These are phyloP conservation scores for Coleophora deauratella DNA, from an alignment of 2,888 invertebrate genomes.

Conservation along the genomic window DNA sequence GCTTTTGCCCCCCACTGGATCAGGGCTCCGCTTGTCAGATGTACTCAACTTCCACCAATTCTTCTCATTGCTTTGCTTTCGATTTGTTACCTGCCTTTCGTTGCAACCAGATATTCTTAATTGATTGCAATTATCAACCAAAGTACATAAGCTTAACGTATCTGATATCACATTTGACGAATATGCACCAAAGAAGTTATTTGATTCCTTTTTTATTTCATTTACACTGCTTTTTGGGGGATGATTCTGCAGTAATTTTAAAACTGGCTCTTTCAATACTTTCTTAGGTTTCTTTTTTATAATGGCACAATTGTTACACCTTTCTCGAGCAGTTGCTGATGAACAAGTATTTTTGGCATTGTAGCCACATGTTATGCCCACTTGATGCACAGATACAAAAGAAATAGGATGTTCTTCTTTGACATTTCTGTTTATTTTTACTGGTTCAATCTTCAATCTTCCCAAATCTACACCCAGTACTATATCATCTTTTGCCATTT, in stretches of 20 bases:
- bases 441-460: constrained; percentile 72
- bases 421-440: constrained; percentile 32
- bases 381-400: constrained; percentile 17
- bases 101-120: constrained; percentile 43
- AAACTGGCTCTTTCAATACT: constrained; percentile 72
- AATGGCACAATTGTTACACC: constrained; percentile 33
- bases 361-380: constrained; percentile 23
- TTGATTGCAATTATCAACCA: constrained; percentile 61
- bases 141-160: constrained; percentile 46
- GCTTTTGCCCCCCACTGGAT: constrained; percentile 32
- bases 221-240: constrained; percentile 20
- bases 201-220: constrained; percentile 16
- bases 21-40: constrained; percentile 27
- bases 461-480: constrained; percentile 68
- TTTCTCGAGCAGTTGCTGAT: constrained; percentile 36
- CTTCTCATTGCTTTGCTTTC: constrained; percentile 26
- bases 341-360: constrained; percentile 38
- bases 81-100: constrained; percentile 17
- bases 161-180: constrained; percentile 28
- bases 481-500: constrained; percentile 63
- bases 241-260: constrained; percentile 58
- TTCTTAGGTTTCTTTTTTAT: constrained; percentile 57
- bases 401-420: constrained; percentile 49
- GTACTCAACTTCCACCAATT: constrained; percentile 50
- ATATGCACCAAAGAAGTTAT: constrained; percentile 6